Conservation (phyloP, 1,140 invertebrate genomes). For the Temnothorax curvispinosus region DNA sequence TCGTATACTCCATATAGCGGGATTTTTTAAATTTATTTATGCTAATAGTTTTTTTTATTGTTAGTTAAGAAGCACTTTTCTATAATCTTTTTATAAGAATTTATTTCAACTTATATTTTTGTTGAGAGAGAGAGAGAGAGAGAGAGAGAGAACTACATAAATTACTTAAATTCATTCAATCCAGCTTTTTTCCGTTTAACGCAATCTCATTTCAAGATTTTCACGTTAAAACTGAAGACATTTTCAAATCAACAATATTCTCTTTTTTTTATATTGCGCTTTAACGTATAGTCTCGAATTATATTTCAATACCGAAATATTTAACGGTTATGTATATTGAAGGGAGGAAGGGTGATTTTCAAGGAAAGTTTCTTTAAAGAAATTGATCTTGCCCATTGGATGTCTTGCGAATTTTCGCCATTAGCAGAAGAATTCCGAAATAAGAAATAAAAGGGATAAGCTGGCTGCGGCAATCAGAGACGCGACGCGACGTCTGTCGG, state of each 20-base stretch:
- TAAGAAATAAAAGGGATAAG: background rate
- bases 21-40: background rate
- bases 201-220: no score
- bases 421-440: background rate
- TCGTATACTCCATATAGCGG: background rate
- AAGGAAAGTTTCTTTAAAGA: background rate
- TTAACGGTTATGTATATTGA: background rate
- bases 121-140: no score
- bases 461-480: no score
- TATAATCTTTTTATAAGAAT: no score
- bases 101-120: no score
- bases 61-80: background rate
- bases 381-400: background rate
- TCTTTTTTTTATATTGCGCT: background rate
- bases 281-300: background rate
- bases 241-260: no score
- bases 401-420: background rate
- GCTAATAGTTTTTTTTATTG: background rate
- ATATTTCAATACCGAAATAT: background rate
- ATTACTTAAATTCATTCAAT: no score
- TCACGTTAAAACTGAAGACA: no score
- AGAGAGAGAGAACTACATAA: no score
- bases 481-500: no score
- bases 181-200: no score
- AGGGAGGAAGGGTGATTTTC: no score